Percentiles rank a stretch among this genome's conserved stretches.
These are phyloP conservation scores for Phengaris alcon DNA, from an alignment of 2,888 invertebrate species.

Conservation along the genomic window DNA sequence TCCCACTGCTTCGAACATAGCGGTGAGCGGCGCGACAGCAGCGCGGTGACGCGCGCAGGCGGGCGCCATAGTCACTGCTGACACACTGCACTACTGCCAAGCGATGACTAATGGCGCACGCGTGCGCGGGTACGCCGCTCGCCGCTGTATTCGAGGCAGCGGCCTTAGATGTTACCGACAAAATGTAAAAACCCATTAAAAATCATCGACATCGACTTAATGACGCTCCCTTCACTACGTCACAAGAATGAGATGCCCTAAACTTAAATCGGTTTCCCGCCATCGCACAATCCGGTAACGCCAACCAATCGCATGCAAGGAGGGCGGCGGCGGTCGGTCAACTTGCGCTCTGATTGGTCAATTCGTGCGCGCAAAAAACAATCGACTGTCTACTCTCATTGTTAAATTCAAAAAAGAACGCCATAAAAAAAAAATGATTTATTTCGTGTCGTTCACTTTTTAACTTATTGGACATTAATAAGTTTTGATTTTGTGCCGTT, in stretches of 20 bases:
- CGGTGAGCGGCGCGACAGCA: too few species aligned
- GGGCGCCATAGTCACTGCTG: too few species aligned
- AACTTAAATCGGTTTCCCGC: conserved; percentile 68
- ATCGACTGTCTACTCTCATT: conserved; percentile 75
- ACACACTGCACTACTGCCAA: too few species aligned
- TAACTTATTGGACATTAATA: conserved; percentile 78
- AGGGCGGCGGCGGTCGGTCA: conserved; percentile 63
- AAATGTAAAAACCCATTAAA: too few species aligned
- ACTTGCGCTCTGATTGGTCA: conserved; percentile 58
- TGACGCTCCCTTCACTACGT: conserved; percentile 46
- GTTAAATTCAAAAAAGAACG: conserved; percentile 78
- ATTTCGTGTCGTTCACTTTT: conserved; percentile 68
- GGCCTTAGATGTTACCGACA: too few species aligned
- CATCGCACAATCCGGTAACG: conserved; percentile 69
- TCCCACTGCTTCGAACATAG: too few species aligned
- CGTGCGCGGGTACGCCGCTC: too few species aligned
- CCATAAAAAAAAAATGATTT: conserved; percentile 78
- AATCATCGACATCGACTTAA: conserved; percentile 12
- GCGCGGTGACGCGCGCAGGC: too few species aligned
- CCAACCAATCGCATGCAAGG: conserved; percentile 61
- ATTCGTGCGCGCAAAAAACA: conserved; percentile 73
- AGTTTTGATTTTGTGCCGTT: conserved; percentile 70
- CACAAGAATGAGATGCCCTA: conserved; percentile 75
- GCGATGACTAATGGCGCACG: too few species aligned
- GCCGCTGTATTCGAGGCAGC: too few species aligned